Evolutionary conservation across 1,140 invertebrate species (phyloP), one percentile per base, ranked within the genome.

Genomic region (Dolichoris vasculosae): DNA sequence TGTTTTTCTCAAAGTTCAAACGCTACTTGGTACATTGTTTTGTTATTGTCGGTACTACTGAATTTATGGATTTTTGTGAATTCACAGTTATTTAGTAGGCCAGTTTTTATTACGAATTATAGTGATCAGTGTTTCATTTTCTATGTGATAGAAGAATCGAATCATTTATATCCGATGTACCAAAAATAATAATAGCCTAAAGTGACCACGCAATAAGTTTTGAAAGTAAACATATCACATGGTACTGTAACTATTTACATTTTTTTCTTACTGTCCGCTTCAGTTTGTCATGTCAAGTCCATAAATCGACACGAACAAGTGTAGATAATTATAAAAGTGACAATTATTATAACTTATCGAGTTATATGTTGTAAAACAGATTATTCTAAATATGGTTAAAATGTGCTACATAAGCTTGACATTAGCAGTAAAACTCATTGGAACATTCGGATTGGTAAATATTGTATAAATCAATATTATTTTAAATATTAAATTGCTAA

Each of bases 381-480:
- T 64, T 48, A 76, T 77, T 51, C 17, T 43, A 13, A 87, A 83
- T 51, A 83, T 83, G 76, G 59, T 48, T 32, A 87, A 88, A 26
- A 59, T 90, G 38, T 92, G 91, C 83, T 93, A 91, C 82, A 84
- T 93, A 3, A 88, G 89, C 13, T 82, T 90, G 76, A 90, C 92
- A 48, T 88, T 92, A 64, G 89, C 89, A n/a, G 89, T 90, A 3
- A 92, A 89, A 86, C 91, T 93, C n/a, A 91, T 93, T 63, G 90
- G 91, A 40, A 90, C 91, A n/a, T 91, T 92, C 82, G 92, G 91
- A 81, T 88, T 93, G 91, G 93, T 93, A 83, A 90, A 92, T 64
- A 30, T 30, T 46, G 0, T 73, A 9, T 73, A 43, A 73, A 73
- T 71, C 9, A 40, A 71, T 43, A 26, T 59, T 26, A 26, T 59